These are phyloP conservation scores for Neodiprion lecontei DNA, from an alignment of 1,140 invertebrate genomes.

Conservation along the genomic window DNA sequence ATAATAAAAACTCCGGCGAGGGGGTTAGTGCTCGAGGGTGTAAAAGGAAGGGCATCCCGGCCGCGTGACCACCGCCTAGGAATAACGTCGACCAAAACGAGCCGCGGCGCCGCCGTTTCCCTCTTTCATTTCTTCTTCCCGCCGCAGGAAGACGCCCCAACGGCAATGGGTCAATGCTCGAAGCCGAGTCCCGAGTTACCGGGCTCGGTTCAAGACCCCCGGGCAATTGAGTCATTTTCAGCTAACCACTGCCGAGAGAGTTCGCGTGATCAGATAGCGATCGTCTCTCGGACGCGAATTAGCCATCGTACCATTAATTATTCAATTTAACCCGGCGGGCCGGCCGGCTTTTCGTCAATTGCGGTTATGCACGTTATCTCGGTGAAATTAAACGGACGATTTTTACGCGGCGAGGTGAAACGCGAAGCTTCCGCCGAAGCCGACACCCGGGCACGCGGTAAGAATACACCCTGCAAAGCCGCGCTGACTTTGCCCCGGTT, in stretches of 20 bases:
- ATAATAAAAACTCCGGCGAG: too few relatives aligned
- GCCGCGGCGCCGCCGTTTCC: too few relatives aligned
- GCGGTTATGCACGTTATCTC: not conserved
- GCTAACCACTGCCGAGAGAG: not conserved
- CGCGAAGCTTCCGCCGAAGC: not conserved
- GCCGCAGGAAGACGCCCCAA: too few relatives aligned
- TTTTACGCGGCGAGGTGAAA: not conserved
- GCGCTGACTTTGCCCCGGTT: not conserved
- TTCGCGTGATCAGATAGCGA: not conserved
- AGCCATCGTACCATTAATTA: slow-evolving; percentile 5
- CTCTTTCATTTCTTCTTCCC: too few relatives aligned
- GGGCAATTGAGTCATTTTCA: not conserved
- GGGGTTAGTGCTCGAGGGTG: too few relatives aligned
- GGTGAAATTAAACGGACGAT: not conserved
- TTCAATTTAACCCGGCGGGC: not conserved
- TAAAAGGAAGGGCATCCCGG: too few relatives aligned
- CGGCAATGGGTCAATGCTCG: too few relatives aligned
- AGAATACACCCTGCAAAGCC: not conserved
- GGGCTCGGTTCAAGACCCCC: not conserved
- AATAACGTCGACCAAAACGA: too few relatives aligned
- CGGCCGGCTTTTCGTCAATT: not conserved
- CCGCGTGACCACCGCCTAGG: too few relatives aligned
- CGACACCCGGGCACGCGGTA: too few relatives aligned
- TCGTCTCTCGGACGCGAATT: not conserved
- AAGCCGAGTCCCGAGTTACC: not conserved